A percentile compares a stretch with the other conserved stretches of the same genome.
Conservation (phyloP, 2,888 invertebrate species). For the Schrankia costaestrigalis region DNA sequence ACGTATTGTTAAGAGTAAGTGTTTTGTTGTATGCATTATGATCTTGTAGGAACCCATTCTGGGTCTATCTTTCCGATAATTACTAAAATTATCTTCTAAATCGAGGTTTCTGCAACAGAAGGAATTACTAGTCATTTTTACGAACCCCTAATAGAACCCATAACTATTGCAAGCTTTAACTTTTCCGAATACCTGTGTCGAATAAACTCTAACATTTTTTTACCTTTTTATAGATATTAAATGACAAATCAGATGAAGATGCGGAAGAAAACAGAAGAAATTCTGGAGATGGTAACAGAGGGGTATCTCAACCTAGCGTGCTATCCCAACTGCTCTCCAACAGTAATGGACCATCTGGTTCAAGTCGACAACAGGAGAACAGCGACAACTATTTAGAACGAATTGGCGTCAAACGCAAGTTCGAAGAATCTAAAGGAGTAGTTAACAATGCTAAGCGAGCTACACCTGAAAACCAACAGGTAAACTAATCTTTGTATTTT, state of each 20-base stretch:
- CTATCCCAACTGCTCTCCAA: slow-evolving; percentile 73
- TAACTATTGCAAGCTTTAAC: no score
- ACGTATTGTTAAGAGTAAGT: slow-evolving; percentile 78
- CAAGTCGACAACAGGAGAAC: slow-evolving; percentile 55
- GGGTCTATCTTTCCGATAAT: no score
- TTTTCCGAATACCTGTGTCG: no score
- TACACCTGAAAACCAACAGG: slow-evolving; percentile 76
- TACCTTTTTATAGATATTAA: slow-evolving; percentile 85
- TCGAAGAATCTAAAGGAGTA: slow-evolving; percentile 81
- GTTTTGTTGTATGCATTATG: background rate
- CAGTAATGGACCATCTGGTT: slow-evolving; percentile 60
- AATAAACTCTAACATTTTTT: no score
- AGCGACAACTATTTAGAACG: slow-evolving; percentile 62
- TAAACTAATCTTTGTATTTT: slow-evolving; percentile 19
- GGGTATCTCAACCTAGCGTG: slow-evolving; percentile 72
- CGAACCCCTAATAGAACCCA: no score
- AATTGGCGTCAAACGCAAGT: slow-evolving; percentile 66
- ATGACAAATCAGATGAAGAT: slow-evolving; percentile 91
- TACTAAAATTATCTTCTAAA: no score
- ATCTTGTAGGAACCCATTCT: no score
- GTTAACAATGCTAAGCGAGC: slow-evolving; percentile 80
- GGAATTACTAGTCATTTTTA: no score
- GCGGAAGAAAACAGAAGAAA: slow-evolving; percentile 82
- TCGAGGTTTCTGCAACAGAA: no score
- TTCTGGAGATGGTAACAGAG: slow-evolving; percentile 44